Evolutionary conservation across 1,140 invertebrate species (phyloP), one percentile per base, ranked within the genome.

Genomic region (Mercenaria mercenaria): DNA sequence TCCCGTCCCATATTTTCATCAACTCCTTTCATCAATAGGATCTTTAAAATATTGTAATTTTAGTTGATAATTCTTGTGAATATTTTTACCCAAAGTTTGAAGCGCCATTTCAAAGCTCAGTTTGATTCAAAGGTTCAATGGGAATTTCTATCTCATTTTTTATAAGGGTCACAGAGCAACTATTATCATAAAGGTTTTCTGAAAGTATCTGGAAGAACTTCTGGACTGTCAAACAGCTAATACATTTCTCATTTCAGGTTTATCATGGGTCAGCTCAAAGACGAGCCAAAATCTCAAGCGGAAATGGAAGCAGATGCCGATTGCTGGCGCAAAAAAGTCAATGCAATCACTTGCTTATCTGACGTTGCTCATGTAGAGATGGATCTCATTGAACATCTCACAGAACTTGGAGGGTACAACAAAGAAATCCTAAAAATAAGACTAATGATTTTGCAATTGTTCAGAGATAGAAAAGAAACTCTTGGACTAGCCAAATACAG

Each of bases 271-370:
- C 26, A 37, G 15, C 23, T 79, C 1, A 34, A 34, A 26, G 47
- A 41, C 1, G 41, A 52, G 26, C 76, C 76, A n/a, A 23, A 8
- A 26, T 29, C n/a, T 50, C 23, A 52, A 43, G 41, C 11, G 34
- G 43, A 79, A 34, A 79, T 79, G 76, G 76, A 79, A 20, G 43
- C 39, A 29, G 76, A 79, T 26, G 39, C 11, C n/a, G 15, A 50
- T 11, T 18, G 0, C 8, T 79, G 76, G 76, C 23, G 26, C 13
- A 6, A n/a, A 23, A 15, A 29, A 43, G 4, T 32, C 26, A 10
- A 41, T 4, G 23, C 76, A 18, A 10, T 79, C 3, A 43, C 4
- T 2, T 4, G 29, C 26, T 3, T 1, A 15, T 4, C 10, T 37
- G 76, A 56, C n/a, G 41, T 8, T 13, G 11, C 50, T 10, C 18